phyloP scores from a whole-genome alignment of 2,888 invertebrate genomes.

The Thysanoteuthis rhombus region DNA sequence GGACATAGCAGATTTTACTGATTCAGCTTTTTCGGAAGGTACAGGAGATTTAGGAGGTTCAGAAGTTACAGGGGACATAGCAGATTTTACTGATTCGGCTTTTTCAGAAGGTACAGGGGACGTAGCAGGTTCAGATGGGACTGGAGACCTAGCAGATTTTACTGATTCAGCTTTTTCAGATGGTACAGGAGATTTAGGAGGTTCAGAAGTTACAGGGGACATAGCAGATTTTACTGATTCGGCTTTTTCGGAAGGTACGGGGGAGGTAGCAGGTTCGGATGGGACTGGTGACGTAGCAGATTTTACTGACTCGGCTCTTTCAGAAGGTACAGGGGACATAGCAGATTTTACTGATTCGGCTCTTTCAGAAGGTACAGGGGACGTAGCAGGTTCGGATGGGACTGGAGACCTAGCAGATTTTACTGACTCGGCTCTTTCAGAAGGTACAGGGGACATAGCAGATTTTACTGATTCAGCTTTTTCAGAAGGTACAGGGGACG shows the following conservation, averaged over 20 bases:
- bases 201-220: neutral
- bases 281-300: neutral
- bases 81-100: neutral
- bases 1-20: neutral
- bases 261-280: neutral
- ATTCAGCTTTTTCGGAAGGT: neutral
- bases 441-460: neutral
- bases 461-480: neutral
- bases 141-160: neutral
- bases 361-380: neutral
- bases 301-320: neutral
- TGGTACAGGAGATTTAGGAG: neutral
- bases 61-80: neutral
- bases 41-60: neutral
- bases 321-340: neutral
- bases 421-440: neutral
- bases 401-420: neutral
- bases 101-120: neutral
- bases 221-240: neutral
- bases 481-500: neutral
- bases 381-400: neutral
- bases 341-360: neutral
- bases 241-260: neutral
- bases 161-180: neutral
- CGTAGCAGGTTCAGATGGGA: neutral